Conservation (phyloP, 2,113 vertebrate genomes). For the Himantopus leucocephalus region DNA sequence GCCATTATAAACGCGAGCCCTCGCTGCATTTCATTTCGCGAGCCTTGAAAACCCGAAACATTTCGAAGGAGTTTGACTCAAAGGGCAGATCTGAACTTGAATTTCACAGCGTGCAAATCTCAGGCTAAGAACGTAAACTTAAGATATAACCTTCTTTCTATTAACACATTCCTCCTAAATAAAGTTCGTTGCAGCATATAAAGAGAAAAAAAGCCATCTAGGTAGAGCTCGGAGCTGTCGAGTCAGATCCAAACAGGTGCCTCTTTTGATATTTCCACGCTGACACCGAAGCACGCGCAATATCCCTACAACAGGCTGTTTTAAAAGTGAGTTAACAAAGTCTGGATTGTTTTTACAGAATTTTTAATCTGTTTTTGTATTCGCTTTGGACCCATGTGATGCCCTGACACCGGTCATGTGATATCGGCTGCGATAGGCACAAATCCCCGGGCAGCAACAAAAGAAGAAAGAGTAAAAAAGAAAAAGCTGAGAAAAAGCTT, state of each 20-base stretch:
- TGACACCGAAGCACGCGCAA: not conserved
- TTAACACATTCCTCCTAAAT: not conserved
- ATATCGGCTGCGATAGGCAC: conserved; percentile 79
- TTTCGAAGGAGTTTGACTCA: not conserved
- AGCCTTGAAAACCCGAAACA: not conserved
- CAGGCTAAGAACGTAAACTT: not conserved
- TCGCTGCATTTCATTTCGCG: conserved; percentile 16
- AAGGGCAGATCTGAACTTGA: not conserved
- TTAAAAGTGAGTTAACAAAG: conserved; percentile 67
- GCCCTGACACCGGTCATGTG: conserved; percentile 80
- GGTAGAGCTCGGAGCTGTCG: conserved; percentile 12
- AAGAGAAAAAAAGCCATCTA: not conserved
- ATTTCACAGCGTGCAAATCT: not conserved
- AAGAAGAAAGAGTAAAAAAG: conserved; percentile 80
- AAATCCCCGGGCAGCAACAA: conserved; percentile 83
- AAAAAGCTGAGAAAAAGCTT: conserved; percentile 82
- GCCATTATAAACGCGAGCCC: not conserved
- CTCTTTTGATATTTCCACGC: not conserved
- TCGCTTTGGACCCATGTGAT: conserved; percentile 80
- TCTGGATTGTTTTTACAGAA: conserved; percentile 74
- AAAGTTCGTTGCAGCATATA: not conserved
- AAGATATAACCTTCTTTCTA: not conserved
- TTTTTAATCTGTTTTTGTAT: conserved; percentile 78
- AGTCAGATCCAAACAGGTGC: conserved; percentile 7
- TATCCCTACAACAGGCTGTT: not conserved